phyloP scores from a whole-genome alignment of 2,797 vertebrate genomes.

The Alosa sapidissima region DNA sequence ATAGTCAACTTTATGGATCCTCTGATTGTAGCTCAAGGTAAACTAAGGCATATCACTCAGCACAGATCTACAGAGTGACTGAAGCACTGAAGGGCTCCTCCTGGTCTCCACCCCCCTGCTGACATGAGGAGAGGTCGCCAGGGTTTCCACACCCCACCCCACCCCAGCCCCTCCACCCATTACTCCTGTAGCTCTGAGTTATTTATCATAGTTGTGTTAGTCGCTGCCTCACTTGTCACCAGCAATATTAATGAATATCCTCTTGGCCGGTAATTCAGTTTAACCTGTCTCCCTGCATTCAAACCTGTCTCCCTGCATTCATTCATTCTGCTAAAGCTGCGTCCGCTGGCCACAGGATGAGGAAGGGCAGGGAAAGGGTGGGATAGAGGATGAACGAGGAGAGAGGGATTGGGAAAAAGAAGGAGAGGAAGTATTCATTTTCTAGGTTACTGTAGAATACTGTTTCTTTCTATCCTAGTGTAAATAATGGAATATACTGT shows the following conservation, averaged over 20 bases:
- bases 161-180: neutral
- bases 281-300: constrained; percentile 38
- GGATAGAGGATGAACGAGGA: neutral
- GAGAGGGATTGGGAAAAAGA: neutral
- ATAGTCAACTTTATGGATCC: neutral
- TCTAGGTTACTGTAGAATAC: neutral
- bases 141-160: constrained; percentile 13
- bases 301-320: constrained; percentile 40
- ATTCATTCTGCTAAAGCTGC: constrained; percentile 37
- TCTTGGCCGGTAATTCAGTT: constrained; percentile 49
- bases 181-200: constrained; percentile 29
- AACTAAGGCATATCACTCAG: neutral
- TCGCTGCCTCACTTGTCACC: constrained; percentile 45
- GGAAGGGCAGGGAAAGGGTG: neutral
- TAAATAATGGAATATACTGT: neutral
- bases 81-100: neutral
- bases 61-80: neutral
- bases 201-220: constrained; percentile 57
- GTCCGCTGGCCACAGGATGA: neutral
- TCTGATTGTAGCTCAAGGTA: neutral
- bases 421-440: neutral
- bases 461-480: neutral
- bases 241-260: constrained; percentile 53
- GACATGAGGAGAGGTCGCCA: constrained; percentile 36
- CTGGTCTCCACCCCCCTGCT: neutral